These are phyloP conservation scores for Phoenicopterus ruber DNA, from an alignment of 2,113 vertebrate species.

Conservation along the genomic window DNA sequence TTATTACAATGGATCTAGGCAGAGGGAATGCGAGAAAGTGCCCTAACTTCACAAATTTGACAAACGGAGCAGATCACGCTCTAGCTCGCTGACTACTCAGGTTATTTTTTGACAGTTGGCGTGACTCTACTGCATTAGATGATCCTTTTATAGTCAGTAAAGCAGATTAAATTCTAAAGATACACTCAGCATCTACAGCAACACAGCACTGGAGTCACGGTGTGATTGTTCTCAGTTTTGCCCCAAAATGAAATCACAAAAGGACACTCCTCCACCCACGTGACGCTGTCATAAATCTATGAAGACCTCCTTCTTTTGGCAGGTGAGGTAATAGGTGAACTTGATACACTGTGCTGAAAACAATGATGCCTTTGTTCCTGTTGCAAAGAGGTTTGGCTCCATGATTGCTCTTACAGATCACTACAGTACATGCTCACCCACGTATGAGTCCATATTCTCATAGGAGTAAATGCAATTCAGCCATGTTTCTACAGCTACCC, in stretches of 20 bases:
- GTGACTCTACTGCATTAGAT: not conserved
- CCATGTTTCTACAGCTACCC: not conserved
- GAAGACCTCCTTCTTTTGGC: not conserved
- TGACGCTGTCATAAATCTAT: not conserved
- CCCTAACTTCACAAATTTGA: constrained; percentile 64
- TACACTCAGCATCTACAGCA: not conserved
- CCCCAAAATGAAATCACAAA: not conserved
- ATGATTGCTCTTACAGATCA: not conserved
- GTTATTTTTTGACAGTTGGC: constrained; percentile 26
- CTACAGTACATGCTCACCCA: not conserved
- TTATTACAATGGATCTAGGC: constrained; percentile 67
- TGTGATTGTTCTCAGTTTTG: not conserved
- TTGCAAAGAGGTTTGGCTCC: not conserved
- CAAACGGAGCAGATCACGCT: constrained; percentile 3
- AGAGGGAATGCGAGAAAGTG: constrained; percentile 33
- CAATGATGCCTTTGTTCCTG: not conserved
- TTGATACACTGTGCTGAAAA: not conserved
- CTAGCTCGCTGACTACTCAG: constrained; percentile 18
- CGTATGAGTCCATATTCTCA: accelerated
- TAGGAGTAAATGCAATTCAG: not conserved
- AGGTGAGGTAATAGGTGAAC: not conserved
- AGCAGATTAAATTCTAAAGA: not conserved
- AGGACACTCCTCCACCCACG: not conserved
- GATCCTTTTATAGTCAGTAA: not conserved
- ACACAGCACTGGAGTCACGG: not conserved